phyloP scores from a whole-genome alignment of 2,888 invertebrate genomes.

The Drosophila leonis region DNA sequence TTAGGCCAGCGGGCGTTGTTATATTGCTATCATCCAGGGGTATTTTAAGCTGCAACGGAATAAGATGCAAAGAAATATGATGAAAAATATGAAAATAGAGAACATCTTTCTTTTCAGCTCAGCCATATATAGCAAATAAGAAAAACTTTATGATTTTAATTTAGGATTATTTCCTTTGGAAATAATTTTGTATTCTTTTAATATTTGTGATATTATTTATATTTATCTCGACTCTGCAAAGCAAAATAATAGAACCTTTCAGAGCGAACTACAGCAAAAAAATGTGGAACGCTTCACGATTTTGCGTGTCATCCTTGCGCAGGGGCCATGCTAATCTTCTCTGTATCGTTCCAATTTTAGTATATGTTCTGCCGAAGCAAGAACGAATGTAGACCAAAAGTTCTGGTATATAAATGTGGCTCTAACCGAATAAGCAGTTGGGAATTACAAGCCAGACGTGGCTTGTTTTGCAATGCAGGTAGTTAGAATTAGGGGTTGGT shows the following conservation, averaged over 20 bases:
- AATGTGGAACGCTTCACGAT: conserved; percentile 46
- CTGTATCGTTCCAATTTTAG: conserved; percentile 54
- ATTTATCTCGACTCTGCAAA: no score
- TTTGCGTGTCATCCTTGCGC: conserved; percentile 52
- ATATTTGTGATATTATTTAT: no score
- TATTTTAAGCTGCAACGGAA: conserved; percentile 77
- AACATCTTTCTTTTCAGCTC: no score
- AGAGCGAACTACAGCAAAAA: background rate
- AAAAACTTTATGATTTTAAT: no score
- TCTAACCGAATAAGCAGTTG: conserved; percentile 4
- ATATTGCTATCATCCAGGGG: conserved; percentile 82
- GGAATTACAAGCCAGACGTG: conserved; percentile 27
- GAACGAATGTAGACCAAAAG: background rate
- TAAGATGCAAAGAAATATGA: background rate
- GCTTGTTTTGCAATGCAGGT: background rate
- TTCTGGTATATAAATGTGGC: background rate
- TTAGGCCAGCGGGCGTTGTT: conserved; percentile 80
- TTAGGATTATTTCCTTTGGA: no score
- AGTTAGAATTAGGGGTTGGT: background rate
- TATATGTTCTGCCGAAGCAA: conserved; percentile 48
- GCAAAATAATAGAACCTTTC: no score
- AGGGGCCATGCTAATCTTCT: conserved; percentile 53
- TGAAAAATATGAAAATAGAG: background rate
- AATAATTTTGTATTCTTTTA: no score
- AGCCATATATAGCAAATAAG: no score